phyloP scores from a whole-genome alignment of 1,140 invertebrate genomes.

The Macrostomum lignano region DNA sequence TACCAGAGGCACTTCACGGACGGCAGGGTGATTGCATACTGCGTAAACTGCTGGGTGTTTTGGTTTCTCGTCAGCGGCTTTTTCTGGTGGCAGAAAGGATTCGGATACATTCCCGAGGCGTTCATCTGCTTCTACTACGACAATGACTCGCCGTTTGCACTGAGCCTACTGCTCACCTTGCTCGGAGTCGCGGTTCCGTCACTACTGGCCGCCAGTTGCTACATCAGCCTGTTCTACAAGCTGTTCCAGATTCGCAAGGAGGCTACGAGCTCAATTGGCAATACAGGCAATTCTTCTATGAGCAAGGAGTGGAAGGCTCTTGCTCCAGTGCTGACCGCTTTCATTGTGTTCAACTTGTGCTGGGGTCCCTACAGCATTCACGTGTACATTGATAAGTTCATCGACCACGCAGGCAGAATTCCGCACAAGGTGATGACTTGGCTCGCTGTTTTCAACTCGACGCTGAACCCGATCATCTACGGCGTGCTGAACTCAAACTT shows the following conservation, averaged over 20 bases:
- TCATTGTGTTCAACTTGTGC: background rate
- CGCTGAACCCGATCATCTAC: background rate
- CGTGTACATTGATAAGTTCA: background rate
- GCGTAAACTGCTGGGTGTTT: background rate
- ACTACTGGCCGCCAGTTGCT: background rate
- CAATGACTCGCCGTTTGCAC: background rate
- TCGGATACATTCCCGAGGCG: background rate
- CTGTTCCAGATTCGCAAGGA: background rate
- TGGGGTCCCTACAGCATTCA: conserved; percentile 2
- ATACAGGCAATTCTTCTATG: too few relatives aligned
- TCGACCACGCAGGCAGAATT: background rate
- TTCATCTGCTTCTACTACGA: conserved; percentile 2
- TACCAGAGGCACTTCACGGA: background rate
- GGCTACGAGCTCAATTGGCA: background rate
- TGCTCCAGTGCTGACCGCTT: background rate
- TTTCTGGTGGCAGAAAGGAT: too few relatives aligned
- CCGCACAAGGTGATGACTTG: conserved; percentile 1
- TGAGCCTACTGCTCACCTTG: background rate
- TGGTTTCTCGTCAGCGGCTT: background rate
- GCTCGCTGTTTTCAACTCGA: background rate
- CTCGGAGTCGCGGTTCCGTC: background rate
- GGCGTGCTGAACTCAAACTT: background rate
- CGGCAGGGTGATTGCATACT: background rate
- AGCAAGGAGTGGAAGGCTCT: background rate
- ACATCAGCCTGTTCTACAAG: conserved; percentile 1